A percentile compares a stretch with the other conserved stretches of the same genome.
Evolutionary conservation across 1,140 invertebrate genomes (phyloP).

Genomic region (Eurosta solidaginis): DNA sequence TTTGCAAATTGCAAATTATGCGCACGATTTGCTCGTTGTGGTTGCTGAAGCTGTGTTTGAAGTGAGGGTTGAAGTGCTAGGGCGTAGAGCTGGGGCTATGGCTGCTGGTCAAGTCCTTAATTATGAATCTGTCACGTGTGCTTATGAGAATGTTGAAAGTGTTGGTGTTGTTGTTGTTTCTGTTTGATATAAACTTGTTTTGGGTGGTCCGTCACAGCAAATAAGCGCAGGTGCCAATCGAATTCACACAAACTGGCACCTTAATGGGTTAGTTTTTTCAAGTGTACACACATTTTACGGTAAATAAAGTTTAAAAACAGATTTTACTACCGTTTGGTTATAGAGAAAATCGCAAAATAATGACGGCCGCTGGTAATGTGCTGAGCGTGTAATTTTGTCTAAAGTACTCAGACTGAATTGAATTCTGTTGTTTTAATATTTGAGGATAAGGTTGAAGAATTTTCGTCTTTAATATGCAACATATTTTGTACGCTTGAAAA

Average conservation of each 20-base stretch:
- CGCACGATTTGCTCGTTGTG: slow-evolving; percentile 12
- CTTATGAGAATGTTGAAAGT: too few species aligned
- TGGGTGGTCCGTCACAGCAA: not conserved
- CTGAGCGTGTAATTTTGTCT: not conserved
- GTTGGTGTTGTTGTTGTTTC: not conserved
- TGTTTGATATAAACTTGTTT: not conserved
- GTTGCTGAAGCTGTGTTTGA: not conserved
- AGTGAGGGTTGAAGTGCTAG: not conserved
- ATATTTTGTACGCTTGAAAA: too few species aligned
- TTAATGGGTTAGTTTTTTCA: not conserved
- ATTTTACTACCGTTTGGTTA: not conserved
- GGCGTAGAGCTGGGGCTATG: not conserved
- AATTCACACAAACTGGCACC: not conserved
- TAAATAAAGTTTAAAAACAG: not conserved
- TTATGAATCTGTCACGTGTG: too few species aligned
- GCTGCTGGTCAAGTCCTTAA: not conserved
- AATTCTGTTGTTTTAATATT: too few species aligned
- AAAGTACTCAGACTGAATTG: not conserved
- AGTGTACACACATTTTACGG: not conserved
- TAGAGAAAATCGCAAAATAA: not conserved
- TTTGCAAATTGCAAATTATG: slow-evolving; percentile 26
- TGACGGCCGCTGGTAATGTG: not conserved
- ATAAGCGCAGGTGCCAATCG: not conserved
- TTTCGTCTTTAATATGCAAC: too few species aligned
- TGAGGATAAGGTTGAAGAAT: too few species aligned